phyloP scores from a whole-genome alignment of 2,113 vertebrate genomes.

The western clawed frog (Xenopus tropicalis) region DNA sequence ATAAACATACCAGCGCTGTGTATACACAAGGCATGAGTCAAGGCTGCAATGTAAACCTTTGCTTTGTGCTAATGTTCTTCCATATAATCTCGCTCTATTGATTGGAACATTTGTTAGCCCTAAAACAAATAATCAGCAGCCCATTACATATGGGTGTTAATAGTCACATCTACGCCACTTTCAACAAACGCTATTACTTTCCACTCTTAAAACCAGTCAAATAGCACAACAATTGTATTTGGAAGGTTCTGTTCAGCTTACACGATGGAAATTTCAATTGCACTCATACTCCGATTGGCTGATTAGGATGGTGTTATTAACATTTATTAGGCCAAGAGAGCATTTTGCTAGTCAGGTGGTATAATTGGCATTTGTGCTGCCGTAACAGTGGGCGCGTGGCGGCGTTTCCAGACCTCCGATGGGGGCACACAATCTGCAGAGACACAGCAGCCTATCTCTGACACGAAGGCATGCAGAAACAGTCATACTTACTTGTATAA shows the following conservation, averaged over 20 bases:
- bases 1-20: constrained; percentile 63
- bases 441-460: neutral
- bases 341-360: constrained; percentile 24
- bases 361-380: constrained; percentile 9
- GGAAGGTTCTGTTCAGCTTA: constrained; percentile 22
- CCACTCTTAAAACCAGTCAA: constrained; percentile 20
- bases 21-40: constrained; percentile 61
- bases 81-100: constrained; percentile 70
- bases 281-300: constrained; percentile 8
- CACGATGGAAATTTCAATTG: constrained; percentile 14
- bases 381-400: neutral
- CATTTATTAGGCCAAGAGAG: constrained; percentile 11
- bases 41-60: constrained; percentile 59
- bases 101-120: constrained; percentile 73
- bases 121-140: constrained; percentile 71
- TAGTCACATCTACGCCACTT: constrained; percentile 76
- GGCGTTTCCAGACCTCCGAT: constrained; percentile 18
- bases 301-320: constrained; percentile 26
- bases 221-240: constrained; percentile 19
- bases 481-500: no score
- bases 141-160: constrained; percentile 75
- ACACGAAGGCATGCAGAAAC: neutral
- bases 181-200: constrained; percentile 61
- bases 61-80: constrained; percentile 64
- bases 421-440: neutral